phyloP scores from a whole-genome alignment of 2,888 invertebrate genomes.

The Imbricaverruca yamaguchii region DNA sequence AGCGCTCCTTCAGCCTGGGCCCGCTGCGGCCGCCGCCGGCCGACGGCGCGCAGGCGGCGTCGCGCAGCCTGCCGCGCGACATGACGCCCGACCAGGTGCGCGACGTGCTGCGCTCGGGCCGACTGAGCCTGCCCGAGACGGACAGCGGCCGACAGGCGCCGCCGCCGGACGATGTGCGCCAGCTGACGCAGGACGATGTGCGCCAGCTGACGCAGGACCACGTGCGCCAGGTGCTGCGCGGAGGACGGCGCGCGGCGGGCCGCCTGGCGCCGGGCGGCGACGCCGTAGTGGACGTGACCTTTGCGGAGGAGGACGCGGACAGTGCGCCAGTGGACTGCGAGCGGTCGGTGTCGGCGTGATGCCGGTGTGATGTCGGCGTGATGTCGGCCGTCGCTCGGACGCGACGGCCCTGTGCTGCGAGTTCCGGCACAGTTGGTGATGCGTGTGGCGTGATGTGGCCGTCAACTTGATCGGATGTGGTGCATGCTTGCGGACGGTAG shows the following conservation, averaged over 20 bases:
- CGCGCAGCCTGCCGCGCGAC: not conserved
- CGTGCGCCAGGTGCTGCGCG: constrained; percentile 14
- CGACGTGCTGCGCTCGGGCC: constrained; percentile 5
- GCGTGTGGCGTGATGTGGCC: not conserved
- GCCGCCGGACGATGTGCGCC: not conserved
- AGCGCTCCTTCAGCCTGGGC: constrained; percentile 16
- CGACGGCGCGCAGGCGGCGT: not conserved
- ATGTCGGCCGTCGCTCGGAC: not conserved
- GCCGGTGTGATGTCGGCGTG: not conserved
- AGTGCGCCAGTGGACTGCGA: not conserved
- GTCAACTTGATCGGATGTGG: no score
- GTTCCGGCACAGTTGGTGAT: not conserved
- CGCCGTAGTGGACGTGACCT: not conserved
- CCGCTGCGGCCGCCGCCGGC: not conserved
- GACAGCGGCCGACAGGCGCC: not conserved
- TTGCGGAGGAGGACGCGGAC: not conserved
- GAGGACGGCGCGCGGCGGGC: not conserved
- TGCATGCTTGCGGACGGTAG: not conserved
- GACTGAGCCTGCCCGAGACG: constrained; percentile 5
- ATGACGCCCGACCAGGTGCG: not conserved
- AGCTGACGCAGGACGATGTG: not conserved
- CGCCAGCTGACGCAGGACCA: not conserved
- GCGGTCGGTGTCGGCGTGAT: not conserved
- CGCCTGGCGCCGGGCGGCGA: not conserved
- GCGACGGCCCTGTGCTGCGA: not conserved